phyloP scores from a whole-genome alignment of 2,888 invertebrate genomes.

The Catocala sponsa region DNA sequence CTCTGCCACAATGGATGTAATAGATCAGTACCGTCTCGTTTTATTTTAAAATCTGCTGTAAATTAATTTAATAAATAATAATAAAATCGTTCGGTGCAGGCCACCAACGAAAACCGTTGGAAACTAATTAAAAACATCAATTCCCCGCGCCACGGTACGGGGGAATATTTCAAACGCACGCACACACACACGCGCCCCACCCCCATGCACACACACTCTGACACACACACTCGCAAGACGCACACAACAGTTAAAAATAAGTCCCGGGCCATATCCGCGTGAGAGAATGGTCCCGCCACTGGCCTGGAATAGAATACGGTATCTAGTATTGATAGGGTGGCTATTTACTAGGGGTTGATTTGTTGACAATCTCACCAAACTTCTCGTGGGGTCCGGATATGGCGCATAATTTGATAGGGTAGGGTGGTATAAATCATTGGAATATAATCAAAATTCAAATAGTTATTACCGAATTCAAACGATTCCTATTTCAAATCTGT shows the following conservation, averaged over 20 bases:
- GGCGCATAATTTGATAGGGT: background rate
- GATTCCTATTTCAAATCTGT: background rate
- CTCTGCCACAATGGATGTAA: constrained; percentile 26
- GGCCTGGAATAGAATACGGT: constrained; percentile 54
- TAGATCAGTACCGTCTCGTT: constrained; percentile 17
- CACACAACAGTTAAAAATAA: constrained; percentile 84
- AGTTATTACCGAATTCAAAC: background rate
- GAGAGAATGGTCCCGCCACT: constrained; percentile 75
- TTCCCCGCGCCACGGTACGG: constrained; percentile 78
- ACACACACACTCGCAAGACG: constrained; percentile 68
- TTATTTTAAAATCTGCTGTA: constrained; percentile 38
- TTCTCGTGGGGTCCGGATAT: constrained; percentile 26
- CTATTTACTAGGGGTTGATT: constrained; percentile 45
- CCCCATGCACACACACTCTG: constrained; percentile 62
- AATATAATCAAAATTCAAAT: background rate
- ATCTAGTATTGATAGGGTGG: constrained; percentile 53
- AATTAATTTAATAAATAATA: constrained; percentile 69
- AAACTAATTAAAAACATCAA: constrained; percentile 88
- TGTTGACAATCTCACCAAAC: constrained; percentile 34
- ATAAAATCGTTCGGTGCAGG: constrained; percentile 70
- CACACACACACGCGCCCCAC: constrained; percentile 67
- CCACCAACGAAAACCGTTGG: constrained; percentile 83
- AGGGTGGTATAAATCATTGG: background rate
- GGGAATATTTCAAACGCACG: constrained; percentile 84
- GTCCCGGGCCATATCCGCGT: constrained; percentile 82